These are phyloP conservation scores for Ypsolopha scabrella DNA, from an alignment of 2,888 invertebrate genomes.

Conservation along the genomic window DNA sequence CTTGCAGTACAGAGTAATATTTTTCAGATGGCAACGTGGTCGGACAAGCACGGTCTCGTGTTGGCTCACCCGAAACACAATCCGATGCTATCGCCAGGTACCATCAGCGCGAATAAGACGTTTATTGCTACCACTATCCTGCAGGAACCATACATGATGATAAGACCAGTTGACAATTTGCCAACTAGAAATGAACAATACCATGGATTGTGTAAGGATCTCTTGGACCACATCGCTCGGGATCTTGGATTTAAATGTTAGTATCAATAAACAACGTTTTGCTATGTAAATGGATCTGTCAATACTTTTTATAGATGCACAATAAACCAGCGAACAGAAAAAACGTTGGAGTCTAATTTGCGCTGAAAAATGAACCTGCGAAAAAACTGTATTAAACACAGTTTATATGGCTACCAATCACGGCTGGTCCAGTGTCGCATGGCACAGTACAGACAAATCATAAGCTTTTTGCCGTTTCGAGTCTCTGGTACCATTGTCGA, in stretches of 20 bases:
- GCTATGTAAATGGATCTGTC: too few species aligned
- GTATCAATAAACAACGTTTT: constrained; percentile 33
- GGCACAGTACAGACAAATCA: too few species aligned
- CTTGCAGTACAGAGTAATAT: background rate
- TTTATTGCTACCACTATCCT: constrained; percentile 89
- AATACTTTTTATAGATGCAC: too few species aligned
- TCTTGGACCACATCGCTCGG: constrained; percentile 85
- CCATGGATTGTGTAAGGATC: constrained; percentile 93
- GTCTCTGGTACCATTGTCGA: too few species aligned
- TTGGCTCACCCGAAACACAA: constrained; percentile 82
- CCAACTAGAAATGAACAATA: constrained; percentile 83
- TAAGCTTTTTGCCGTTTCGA: too few species aligned
- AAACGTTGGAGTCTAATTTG: too few species aligned
- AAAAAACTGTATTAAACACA: too few species aligned
- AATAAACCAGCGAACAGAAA: too few species aligned
- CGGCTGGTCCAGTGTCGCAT: too few species aligned
- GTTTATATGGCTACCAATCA: too few species aligned
- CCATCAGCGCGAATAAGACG: constrained; percentile 85
- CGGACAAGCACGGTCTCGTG: constrained; percentile 81
- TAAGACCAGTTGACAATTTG: constrained; percentile 70
- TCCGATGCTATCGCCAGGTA: constrained; percentile 76
- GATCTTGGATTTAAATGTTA: constrained; percentile 88
- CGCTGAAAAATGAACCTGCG: too few species aligned
- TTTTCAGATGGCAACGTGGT: constrained; percentile 86
- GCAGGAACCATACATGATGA: constrained; percentile 91